Base-by-base conservation (phyloP, 2,888 invertebrate species). In the Prenolepis imparis region DNA sequence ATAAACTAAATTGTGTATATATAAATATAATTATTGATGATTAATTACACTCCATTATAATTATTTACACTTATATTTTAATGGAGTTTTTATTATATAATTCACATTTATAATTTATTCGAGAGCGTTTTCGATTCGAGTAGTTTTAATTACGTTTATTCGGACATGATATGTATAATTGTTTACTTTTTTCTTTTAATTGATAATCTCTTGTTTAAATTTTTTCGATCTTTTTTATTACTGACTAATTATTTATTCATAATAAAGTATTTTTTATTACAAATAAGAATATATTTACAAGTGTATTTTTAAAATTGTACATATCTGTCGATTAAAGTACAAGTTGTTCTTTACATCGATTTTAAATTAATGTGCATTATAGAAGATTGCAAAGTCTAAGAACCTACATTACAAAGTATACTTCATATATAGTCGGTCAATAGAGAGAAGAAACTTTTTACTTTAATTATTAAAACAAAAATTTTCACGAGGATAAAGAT, bases 301-400 rank as follows among this genome's bases (percentile, higher is more conserved):
- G 28, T 28, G 28, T 28, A 28, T 28, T 28, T 28, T 28, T 28
- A 28, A 28, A 28, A 28, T 28, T 28, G 3, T 28, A 28, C 28
- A 28, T 28, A 28, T 21, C 12, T 15, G 39, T n/a, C 21, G 64
- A 24, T 39, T 39, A 39, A 64, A 64, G 3, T 39, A 39, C n/a
- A 36, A 1, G 32, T 36, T 36, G 39, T 36, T 21, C 39, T 64
- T 21, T 64, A 36, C 36, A 64, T 64, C 64, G 64, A 64, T 64
- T 64, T 28, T 15, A 21, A 8, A 52, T 55, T 36, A 55, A 55
- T 15, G 36, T 21, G 36, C 32, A 55, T 70, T 70, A 55, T n/a
- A 6, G 9, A 21, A 70, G n/a, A 36, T 52, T 55, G 28, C n/a
- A 36, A 36, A 55, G 21, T 36, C 32, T 70, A 55, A 55, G 21